phyloP scores from a whole-genome alignment of 1,140 invertebrate genomes.

The Philaenus spumarius region DNA sequence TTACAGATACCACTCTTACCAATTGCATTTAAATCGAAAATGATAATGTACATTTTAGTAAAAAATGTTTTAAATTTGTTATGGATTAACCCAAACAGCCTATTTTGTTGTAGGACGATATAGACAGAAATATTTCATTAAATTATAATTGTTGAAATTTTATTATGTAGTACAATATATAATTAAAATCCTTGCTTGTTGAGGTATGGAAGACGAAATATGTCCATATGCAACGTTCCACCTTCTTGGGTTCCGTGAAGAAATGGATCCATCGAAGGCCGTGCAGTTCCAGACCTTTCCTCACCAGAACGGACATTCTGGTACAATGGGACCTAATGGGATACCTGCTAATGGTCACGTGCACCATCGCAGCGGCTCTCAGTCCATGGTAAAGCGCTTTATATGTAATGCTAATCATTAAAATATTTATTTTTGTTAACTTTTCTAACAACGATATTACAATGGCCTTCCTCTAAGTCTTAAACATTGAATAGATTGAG shows the following conservation, averaged over 20 bases:
- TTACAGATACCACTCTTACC: too few species aligned
- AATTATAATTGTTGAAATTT: neutral
- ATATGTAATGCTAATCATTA: neutral
- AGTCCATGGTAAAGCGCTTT: constrained; percentile 62
- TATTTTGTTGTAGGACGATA: too few species aligned
- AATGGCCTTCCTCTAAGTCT: too few species aligned
- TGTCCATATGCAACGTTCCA: constrained; percentile 93
- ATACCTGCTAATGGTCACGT: constrained; percentile 51
- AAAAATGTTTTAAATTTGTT: too few species aligned
- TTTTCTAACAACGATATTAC: too few species aligned
- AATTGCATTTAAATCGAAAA: too few species aligned
- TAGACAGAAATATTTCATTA: neutral
- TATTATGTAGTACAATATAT: constrained; percentile 9
- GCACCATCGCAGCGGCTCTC: constrained; percentile 78
- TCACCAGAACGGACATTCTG: constrained; percentile 66
- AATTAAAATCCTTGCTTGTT: constrained; percentile 22
- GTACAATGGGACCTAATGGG: constrained; percentile 67
- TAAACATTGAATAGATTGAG: too few species aligned
- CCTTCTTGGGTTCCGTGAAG: constrained; percentile 85
- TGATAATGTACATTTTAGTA: too few species aligned
- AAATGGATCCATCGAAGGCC: constrained; percentile 81
- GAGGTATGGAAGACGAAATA: constrained; percentile 90
- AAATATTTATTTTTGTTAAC: too few species aligned
- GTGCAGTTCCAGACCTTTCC: constrained; percentile 85
- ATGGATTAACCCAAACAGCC: too few species aligned